Base-by-base conservation (phyloP, 2,888 invertebrate genomes). In the Drosophila fulvimacula region DNA sequence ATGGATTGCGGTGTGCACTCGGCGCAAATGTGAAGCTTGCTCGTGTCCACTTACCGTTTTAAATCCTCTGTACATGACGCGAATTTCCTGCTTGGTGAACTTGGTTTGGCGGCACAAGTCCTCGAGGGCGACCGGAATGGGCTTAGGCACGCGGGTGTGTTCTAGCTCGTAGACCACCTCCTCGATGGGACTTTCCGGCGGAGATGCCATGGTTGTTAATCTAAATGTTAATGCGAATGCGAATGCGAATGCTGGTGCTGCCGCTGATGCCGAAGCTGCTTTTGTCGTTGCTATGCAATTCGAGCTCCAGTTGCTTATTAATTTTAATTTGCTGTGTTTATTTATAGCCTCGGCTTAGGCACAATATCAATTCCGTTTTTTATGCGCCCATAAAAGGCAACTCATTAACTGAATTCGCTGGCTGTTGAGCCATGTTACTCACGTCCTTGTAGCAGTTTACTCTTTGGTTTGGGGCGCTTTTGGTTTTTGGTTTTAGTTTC, bases 21-120 rank as follows among this genome's bases (percentile, higher is more conserved):
- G 32, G 48, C 1, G 30, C 13, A 17, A 6, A 30, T 19, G 17
- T 42, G 19, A 3, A 17, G 11, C 15, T 32, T 36, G 21, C 15
- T 32, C 39, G 21, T 82, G 69, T 60, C 48, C 69, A 74, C 92
- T 89, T 86, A 93, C 93, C 77, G 93, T 93, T 93, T 99, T 99
- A 93, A 99, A 99, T 80, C 98, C 98, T 89, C 98, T 94, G 93
- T 99, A 99, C 97, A 99, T 98, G 90, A 98, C 97, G 86, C 98
- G 95, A 79, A 99, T 97, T 93, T 99, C 99, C 92, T 97, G 97
- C 90, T 97, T 95, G 55, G 98, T 96, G 93, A 99, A 99, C 93
- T 98, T 98, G 62, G 98, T 98, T 93, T 97, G 97, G 84, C 96
- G 94, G 93, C 98, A 97, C 68, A 98, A 94, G 91, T 98, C 97